A percentile compares a stretch with the other conserved stretches of the same genome.
These are phyloP conservation scores for Dolichomitus sp. DNA, from an alignment of 2,888 invertebrate species.

Conservation along the genomic window DNA sequence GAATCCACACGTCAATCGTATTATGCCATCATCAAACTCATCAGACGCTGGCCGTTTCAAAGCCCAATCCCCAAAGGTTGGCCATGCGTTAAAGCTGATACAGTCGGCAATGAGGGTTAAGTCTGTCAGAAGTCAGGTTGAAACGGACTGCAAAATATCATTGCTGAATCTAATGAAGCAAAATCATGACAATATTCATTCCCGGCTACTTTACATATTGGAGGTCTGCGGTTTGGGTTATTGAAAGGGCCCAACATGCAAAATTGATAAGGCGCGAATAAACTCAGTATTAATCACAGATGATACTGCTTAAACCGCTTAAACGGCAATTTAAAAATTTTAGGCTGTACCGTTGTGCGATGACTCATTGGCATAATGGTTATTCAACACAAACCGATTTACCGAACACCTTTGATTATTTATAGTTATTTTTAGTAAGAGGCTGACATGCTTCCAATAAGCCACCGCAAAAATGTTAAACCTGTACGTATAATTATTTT, in stretches of 20 bases:
- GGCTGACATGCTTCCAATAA: neutral
- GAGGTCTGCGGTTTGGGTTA: neutral
- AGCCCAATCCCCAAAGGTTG: slow-evolving; percentile 67
- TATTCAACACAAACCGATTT: neutral
- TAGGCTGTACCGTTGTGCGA: neutral
- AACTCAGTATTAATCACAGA: neutral
- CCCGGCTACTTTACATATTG: neutral
- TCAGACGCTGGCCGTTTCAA: slow-evolving; percentile 79
- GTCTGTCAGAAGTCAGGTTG: slow-evolving; percentile 9
- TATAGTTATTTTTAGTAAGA: neutral
- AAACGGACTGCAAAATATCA: slow-evolving; percentile 23
- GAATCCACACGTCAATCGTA: slow-evolving; percentile 66
- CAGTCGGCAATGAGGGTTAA: slow-evolving; percentile 3
- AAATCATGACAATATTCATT: neutral
- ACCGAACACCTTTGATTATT: neutral
- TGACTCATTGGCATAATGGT: neutral
- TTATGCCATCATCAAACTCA: slow-evolving; percentile 79
- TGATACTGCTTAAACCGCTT: neutral
- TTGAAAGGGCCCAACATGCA: neutral
- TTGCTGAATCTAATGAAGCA: neutral
- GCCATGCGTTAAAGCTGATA: neutral
- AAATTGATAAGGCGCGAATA: neutral
- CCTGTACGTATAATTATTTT: neutral
- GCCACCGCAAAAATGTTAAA: neutral
- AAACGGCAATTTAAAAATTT: neutral